Evolutionary conservation across 2,888 invertebrate species (phyloP).

Genomic region (Eurois occulta): DNA sequence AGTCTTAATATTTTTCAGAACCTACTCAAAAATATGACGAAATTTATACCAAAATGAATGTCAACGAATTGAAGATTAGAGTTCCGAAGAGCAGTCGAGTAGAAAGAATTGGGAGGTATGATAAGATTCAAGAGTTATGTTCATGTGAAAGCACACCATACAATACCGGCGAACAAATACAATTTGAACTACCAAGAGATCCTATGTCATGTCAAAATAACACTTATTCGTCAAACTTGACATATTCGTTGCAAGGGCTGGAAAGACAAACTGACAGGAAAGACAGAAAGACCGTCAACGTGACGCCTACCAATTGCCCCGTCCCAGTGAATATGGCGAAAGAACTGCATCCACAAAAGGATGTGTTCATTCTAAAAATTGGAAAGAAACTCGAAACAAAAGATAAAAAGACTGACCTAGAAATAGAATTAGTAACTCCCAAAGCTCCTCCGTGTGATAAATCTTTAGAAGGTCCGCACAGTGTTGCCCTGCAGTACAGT

Average conservation of each 20-base stretch:
- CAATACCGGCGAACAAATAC: constrained; percentile 86
- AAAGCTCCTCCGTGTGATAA: constrained; percentile 76
- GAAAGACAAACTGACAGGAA: constrained; percentile 75
- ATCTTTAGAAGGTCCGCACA: constrained; percentile 67
- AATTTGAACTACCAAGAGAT: constrained; percentile 84
- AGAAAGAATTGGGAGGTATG: constrained; percentile 83
- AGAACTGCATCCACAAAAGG: constrained; percentile 81
- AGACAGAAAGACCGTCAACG: constrained; percentile 80
- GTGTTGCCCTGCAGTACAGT: constrained; percentile 79
- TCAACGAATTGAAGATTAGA: constrained; percentile 85
- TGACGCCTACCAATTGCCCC: constrained; percentile 85
- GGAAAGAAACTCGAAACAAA: constrained; percentile 87
- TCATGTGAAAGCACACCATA: constrained; percentile 82
- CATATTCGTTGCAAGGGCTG: constrained; percentile 80
- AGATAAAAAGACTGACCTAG: constrained; percentile 87
- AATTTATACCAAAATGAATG: constrained; percentile 87
- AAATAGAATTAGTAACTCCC: constrained; percentile 87
- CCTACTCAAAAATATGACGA: constrained; percentile 81
- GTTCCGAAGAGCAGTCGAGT: constrained; percentile 85
- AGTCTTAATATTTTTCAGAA: constrained; percentile 70
- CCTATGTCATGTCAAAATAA: constrained; percentile 71
- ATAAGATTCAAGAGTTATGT: constrained; percentile 85
- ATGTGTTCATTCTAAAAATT: constrained; percentile 87
- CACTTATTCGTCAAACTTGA: constrained; percentile 81
- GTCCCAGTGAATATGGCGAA: constrained; percentile 85